These are phyloP conservation scores for Ceratina calcarata DNA, from an alignment of 1,140 invertebrate genomes.

Conservation along the genomic window DNA sequence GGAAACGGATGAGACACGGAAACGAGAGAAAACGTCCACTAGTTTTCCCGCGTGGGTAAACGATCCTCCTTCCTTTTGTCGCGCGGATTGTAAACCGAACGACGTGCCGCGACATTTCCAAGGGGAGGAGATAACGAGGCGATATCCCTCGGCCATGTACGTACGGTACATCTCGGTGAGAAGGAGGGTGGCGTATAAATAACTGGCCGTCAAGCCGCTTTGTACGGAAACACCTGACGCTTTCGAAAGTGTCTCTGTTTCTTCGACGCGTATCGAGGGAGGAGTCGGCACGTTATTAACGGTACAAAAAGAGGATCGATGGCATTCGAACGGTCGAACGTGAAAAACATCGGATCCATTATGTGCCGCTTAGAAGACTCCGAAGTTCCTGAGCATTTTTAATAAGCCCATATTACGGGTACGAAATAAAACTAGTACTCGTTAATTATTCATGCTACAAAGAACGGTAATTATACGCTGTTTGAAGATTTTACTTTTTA, in stretches of 20 bases:
- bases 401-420: too few relatives aligned
- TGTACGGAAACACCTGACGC: conserved; percentile 1
- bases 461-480: too few relatives aligned
- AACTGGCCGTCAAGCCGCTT: conserved; percentile 27
- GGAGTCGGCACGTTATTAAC: not conserved
- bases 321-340: not conserved
- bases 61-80: conserved; percentile 19
- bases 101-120: not conserved
- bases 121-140: conserved; percentile 7
- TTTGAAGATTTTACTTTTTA: too few relatives aligned
- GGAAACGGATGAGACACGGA: conserved; percentile 13
- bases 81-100: not conserved
- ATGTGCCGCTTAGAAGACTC: too few relatives aligned
- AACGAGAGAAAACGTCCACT: conserved; percentile 27
- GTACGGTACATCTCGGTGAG: not conserved
- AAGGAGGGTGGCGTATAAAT: conserved; percentile 9
- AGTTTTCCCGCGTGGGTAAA: not conserved
- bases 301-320: not conserved
- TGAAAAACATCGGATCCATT: too few relatives aligned
- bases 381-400: too few relatives aligned
- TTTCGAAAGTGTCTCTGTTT: not conserved
- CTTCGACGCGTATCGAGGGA: not conserved
- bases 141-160: not conserved
- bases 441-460: too few relatives aligned
- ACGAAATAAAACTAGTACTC: too few relatives aligned